These are phyloP conservation scores for Armadillidium nasatum DNA, from an alignment of 1,140 invertebrate species.

Conservation along the genomic window DNA sequence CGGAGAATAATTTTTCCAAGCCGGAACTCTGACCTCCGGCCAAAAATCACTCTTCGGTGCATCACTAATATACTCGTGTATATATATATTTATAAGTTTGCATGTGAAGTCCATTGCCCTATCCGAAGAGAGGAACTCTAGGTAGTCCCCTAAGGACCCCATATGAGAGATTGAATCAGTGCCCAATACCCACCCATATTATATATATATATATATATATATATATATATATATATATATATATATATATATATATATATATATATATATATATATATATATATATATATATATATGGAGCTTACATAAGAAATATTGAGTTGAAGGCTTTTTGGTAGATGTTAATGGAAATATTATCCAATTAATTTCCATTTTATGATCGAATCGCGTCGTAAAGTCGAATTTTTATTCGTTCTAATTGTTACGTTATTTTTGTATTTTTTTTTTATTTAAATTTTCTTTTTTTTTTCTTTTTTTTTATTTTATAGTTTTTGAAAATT, in stretches of 20 bases:
- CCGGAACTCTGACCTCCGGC: too few species aligned
- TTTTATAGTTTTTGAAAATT: background rate
- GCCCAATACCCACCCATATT: too few species aligned
- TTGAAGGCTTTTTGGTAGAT: background rate
- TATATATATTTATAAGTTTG: too few species aligned
- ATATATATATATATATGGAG: slow-evolving; percentile 1
- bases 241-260: slow-evolving; percentile 22
- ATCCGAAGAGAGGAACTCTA: too few species aligned
- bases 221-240: slow-evolving; percentile 8
- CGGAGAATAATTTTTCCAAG: too few species aligned
- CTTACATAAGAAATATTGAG: slow-evolving; percentile 7
- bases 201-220: slow-evolving; percentile 15
- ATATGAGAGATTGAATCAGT: too few species aligned
- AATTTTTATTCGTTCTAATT: slow-evolving; percentile 13
- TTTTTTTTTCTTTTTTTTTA: too few species aligned
- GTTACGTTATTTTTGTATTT: background rate
- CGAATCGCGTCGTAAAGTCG: background rate
- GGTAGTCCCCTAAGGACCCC: too few species aligned
- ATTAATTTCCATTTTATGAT: slow-evolving; percentile 7
- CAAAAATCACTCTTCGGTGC: too few species aligned
- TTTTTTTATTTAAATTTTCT: too few species aligned
- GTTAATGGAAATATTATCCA: background rate
- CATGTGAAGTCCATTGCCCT: too few species aligned
- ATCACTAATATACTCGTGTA: too few species aligned
- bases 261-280: slow-evolving; percentile 16